Base-by-base conservation (phyloP, 2,797 vertebrate genomes). In the Taenioides sp. region DNA sequence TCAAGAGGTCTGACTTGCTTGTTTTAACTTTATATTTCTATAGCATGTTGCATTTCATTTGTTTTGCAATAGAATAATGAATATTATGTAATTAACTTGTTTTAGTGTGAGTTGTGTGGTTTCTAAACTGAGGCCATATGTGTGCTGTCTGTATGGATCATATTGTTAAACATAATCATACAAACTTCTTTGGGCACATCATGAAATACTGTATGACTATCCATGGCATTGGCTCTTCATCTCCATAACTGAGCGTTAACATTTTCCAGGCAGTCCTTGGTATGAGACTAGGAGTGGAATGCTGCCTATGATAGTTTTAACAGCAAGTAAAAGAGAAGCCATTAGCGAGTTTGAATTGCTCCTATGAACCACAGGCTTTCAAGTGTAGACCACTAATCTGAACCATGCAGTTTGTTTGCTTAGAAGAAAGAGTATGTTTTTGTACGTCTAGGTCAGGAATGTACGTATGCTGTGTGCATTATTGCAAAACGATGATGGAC, bases 341-440 rank as follows among this genome's bases (percentile, higher is more conserved):
- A 83, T 84, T 85, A 84, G 82, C 67, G 70, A 85, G 86, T 74
- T 69, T 80, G 80, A 89, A 90, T 86, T 85, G 87, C 88, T 90
- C 75, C 86, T 89, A 84, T 77, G 60, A 66, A 90, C 84, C 75
- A 69, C 86, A 87, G 83, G 66, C 84, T 69, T 73, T 84, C 43
- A 17, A 80, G 75, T 79, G 74, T 64, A 83, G 81, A 84, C 86
- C 88, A 82, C 89, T 92, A 92, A 91, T 92, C 80, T 80, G 87
- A 93, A 91, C 87, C 90, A 92, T 88, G 81, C 81, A 66, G 25
- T 28, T 1, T 17, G 3, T 27, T 28, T 16, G 57, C n/a, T 78
- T 80, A 77, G 62, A 70, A 74, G 73, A 80, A 84, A 72, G 69
- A 78, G 72, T 87, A 78, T 79, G 72, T 69, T 43, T 55, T 31